Evolutionary conservation across 2,113 vertebrate species (phyloP).

Genomic region (Eulemur macaco): DNA sequence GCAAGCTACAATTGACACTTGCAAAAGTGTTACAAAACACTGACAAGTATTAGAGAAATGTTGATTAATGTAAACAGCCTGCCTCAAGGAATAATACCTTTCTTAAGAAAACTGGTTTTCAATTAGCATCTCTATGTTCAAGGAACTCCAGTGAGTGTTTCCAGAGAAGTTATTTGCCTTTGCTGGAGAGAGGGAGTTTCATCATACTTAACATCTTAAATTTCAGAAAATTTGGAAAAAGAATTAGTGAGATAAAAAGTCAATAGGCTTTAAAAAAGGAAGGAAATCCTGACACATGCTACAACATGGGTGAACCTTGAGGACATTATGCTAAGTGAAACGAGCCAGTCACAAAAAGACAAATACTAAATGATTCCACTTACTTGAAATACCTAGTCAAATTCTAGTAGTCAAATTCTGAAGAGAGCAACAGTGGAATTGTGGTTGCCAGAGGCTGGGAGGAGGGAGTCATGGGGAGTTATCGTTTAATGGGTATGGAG

Average conservation of each 20-base stretch:
- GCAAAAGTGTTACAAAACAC: slow-evolving; percentile 80
- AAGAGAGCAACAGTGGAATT: neutral
- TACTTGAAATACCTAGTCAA: neutral
- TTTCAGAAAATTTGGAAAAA: neutral
- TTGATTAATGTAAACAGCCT: slow-evolving; percentile 81
- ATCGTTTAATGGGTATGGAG: neutral
- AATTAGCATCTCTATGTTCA: slow-evolving; percentile 62
- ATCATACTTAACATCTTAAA: slow-evolving; percentile 5
- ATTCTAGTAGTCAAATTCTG: neutral
- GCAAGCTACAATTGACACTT: slow-evolving; percentile 79
- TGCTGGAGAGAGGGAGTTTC: neutral
- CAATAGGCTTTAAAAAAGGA: neutral
- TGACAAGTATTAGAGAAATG: slow-evolving; percentile 78
- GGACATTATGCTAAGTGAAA: neutral
- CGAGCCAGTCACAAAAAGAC: neutral
- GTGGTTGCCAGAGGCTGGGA: neutral
- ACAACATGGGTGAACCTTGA: neutral
- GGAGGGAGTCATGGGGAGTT: neutral
- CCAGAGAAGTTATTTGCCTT: slow-evolving; percentile 12
- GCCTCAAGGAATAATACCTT: slow-evolving; percentile 77
- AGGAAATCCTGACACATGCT: neutral
- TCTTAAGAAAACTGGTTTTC: slow-evolving; percentile 74
- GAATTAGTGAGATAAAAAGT: neutral
- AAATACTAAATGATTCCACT: neutral
- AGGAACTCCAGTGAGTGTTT: slow-evolving; percentile 49